phyloP scores from a whole-genome alignment of 2,888 invertebrate genomes.

The Habrosyne pyritoides region DNA sequence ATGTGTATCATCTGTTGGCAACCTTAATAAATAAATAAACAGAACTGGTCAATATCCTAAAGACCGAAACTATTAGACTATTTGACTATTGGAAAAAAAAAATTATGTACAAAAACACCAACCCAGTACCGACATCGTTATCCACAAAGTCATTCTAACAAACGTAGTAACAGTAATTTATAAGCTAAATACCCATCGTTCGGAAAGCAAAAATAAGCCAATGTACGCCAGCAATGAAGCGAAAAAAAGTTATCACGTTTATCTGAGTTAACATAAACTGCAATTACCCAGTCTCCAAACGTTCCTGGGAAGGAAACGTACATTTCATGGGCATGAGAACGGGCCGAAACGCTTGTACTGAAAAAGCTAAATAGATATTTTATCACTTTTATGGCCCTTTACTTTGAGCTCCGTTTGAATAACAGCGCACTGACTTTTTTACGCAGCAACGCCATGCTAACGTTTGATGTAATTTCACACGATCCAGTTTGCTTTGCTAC shows the following conservation, averaged over 20 bases:
- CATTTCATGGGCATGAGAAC: conserved; percentile 50
- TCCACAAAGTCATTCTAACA: background rate
- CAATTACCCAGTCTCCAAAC: conserved; percentile 72
- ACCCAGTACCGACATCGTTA: background rate
- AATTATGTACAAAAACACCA: too few relatives aligned
- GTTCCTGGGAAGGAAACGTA: conserved; percentile 68
- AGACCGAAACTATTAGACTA: too few relatives aligned
- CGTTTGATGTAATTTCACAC: conserved; percentile 25
- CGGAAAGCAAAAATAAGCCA: conserved; percentile 33
- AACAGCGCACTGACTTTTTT: conserved; percentile 51
- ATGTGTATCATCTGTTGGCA: too few relatives aligned
- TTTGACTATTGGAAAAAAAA: too few relatives aligned
- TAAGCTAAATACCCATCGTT: conserved; percentile 30
- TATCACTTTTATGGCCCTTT: conserved; percentile 79
- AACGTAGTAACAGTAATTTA: conserved; percentile 18
- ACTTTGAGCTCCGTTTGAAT: conserved; percentile 70
- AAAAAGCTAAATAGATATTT: conserved; percentile 80
- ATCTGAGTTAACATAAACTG: conserved; percentile 73
- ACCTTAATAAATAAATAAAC: too few relatives aligned
- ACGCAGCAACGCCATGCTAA: conserved; percentile 37
- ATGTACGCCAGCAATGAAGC: conserved; percentile 33
- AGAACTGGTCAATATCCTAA: too few relatives aligned
- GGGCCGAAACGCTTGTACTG: conserved; percentile 53
- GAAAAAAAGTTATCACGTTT: conserved; percentile 59
- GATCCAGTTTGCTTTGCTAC: conserved; percentile 13